These are phyloP conservation scores for Eupithecia tripunctaria DNA, from an alignment of 2,888 invertebrate species.

Conservation along the genomic window DNA sequence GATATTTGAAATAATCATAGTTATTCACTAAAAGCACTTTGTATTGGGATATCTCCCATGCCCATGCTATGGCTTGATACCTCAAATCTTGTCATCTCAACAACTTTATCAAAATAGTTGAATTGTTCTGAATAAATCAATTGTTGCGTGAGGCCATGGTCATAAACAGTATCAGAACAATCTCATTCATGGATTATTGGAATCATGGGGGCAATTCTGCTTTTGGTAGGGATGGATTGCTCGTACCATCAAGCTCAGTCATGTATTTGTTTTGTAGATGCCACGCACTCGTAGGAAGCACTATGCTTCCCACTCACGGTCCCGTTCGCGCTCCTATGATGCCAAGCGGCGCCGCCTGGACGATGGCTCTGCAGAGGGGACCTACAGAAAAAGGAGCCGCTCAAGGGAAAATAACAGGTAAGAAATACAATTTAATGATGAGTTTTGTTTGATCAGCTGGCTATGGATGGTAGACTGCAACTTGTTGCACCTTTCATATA, in stretches of 20 bases:
- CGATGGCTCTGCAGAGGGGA: constrained; percentile 73
- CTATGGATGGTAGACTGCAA: background rate
- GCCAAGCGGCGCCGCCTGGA: constrained; percentile 90
- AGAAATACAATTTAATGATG: constrained; percentile 31
- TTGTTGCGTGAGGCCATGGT: background rate
- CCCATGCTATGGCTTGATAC: background rate
- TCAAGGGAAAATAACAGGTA: constrained; percentile 86
- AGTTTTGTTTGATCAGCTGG: constrained; percentile 6
- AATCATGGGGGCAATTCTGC: constrained; percentile 13
- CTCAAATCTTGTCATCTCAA: background rate
- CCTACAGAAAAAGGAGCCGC: constrained; percentile 78
- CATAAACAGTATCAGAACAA: background rate
- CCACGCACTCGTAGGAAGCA: constrained; percentile 93
- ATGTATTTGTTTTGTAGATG: constrained; percentile 86
- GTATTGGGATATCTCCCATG: background rate
- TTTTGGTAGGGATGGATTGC: background rate
- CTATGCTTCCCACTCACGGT: constrained; percentile 87
- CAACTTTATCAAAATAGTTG: background rate
- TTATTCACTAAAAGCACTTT: background rate
- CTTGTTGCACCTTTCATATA: background rate
- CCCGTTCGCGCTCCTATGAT: constrained; percentile 84
- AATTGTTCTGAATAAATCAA: background rate
- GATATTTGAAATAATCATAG: background rate
- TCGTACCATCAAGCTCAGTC: too few relatives aligned
- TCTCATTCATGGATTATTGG: constrained; percentile 2